Evolutionary conservation across 2,888 invertebrate species (phyloP).

Genomic region (Tricholauxania praeusta): DNA sequence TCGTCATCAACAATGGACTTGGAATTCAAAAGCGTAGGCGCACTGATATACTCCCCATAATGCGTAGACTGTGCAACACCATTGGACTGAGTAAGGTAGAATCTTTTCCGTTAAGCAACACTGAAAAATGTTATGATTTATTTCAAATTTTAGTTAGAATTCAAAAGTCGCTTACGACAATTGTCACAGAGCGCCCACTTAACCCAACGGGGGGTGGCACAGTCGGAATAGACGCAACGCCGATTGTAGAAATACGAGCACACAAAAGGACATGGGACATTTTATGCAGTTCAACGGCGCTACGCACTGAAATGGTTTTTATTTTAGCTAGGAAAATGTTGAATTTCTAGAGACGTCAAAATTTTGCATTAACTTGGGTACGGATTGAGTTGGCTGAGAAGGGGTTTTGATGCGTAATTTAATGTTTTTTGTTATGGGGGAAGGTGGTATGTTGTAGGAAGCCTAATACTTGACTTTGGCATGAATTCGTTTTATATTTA

Average conservation of each 20-base stretch:
- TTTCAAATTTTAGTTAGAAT: constrained; percentile 19
- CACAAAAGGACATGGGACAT: not conserved
- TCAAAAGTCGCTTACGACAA: too few species aligned
- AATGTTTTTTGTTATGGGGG: not conserved
- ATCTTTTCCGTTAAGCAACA: constrained; percentile 29
- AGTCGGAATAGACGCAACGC: not conserved
- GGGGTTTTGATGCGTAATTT: not conserved
- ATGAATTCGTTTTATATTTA: constrained; percentile 30
- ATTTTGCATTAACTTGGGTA: not conserved
- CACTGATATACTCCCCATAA: too few species aligned
- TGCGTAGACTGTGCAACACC: too few species aligned
- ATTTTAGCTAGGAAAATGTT: not conserved
- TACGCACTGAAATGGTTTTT: constrained; percentile 29
- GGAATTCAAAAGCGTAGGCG: not conserved
- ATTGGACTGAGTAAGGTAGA: not conserved
- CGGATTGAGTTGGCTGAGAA: not conserved
- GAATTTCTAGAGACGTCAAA: not conserved
- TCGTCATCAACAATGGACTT: too few species aligned
- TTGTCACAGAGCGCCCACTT: too few species aligned
- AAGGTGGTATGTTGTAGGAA: not conserved
- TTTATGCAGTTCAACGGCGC: constrained; percentile 5
- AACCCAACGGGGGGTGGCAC: not conserved
- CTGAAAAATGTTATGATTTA: constrained; percentile 27
- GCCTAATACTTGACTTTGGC: constrained; percentile 27
- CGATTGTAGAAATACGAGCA: not conserved